Evolutionary conservation across 23 tunicate genomes (phyloP).

Genomic region (Clavelina lepadiformis): DNA sequence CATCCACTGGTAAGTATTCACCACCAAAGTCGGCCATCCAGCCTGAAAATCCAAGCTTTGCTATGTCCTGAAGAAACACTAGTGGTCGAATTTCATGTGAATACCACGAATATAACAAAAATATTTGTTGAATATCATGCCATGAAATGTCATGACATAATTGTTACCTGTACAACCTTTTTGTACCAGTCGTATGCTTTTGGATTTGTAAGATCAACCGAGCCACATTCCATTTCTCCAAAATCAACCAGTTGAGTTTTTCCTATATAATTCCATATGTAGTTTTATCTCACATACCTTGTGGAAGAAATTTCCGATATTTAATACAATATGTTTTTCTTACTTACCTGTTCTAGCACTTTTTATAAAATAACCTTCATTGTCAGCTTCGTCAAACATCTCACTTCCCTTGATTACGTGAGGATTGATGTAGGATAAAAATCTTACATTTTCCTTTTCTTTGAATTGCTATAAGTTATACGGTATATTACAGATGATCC

Average conservation of each 20-base stretch:
- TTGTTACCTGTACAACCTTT: constrained; percentile 59
- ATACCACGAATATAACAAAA: constrained; percentile 7
- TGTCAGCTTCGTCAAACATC: constrained; percentile 62
- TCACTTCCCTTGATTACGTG: constrained; percentile 81
- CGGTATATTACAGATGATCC: background rate
- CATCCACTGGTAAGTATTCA: constrained; percentile 76
- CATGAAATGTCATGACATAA: no score
- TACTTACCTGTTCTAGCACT: constrained; percentile 45
- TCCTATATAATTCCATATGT: no score
- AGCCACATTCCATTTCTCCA: constrained; percentile 78
- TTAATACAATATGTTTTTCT: no score
- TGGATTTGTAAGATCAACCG: constrained; percentile 91
- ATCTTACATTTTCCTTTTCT: constrained; percentile 35
- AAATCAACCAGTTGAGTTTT: constrained; percentile 59
- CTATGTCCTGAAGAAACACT: constrained; percentile 53
- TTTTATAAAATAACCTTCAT: constrained; percentile 66
- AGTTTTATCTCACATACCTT: background rate
- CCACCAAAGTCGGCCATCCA: constrained; percentile 99
- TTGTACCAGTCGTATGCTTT: constrained; percentile 95
- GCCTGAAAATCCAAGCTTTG: constrained; percentile 72
- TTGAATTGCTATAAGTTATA: constrained; percentile 15
- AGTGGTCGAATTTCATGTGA: constrained; percentile 11
- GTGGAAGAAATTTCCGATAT: background rate
- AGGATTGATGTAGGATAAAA: constrained; percentile 93
- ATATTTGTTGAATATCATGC: no score